Conservation (phyloP, 35 echinoderm and acorn worm species). For the Nesometra sesokonis region DNA sequence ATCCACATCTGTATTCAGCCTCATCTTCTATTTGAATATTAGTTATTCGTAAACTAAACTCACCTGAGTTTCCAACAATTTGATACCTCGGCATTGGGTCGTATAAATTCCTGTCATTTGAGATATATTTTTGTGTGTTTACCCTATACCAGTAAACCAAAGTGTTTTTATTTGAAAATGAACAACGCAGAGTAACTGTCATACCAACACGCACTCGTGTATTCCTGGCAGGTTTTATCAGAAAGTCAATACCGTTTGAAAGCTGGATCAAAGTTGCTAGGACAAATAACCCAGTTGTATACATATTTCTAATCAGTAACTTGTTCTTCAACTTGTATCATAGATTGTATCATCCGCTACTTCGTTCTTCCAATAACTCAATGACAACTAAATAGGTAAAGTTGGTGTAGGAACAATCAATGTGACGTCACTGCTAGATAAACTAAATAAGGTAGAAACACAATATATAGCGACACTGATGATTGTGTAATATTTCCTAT, state of each 20-base stretch:
- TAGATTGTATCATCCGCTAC: no score
- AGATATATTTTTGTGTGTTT: not conserved
- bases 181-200: not conserved
- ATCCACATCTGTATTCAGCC: not conserved
- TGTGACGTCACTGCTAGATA: not conserved
- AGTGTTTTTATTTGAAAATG: not conserved
- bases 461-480: not conserved
- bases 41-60: not conserved
- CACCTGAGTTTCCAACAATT: not conserved
- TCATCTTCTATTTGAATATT: not conserved
- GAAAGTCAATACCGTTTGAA: not conserved
- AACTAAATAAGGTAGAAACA: not conserved
- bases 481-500: not conserved
- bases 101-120: not conserved
- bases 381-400: no score
- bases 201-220: not conserved
- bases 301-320: no score
- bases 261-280: not conserved
- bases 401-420: not conserved
- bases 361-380: no score
- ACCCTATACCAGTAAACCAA: not conserved
- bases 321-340: no score
- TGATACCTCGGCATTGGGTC: not conserved
- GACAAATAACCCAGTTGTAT: not conserved
- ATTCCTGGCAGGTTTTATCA: not conserved